Evolutionary conservation across 2,888 invertebrate genomes (phyloP), one percentile per base, ranked within the genome.

Genomic region (Limnephilus marmoratus): DNA sequence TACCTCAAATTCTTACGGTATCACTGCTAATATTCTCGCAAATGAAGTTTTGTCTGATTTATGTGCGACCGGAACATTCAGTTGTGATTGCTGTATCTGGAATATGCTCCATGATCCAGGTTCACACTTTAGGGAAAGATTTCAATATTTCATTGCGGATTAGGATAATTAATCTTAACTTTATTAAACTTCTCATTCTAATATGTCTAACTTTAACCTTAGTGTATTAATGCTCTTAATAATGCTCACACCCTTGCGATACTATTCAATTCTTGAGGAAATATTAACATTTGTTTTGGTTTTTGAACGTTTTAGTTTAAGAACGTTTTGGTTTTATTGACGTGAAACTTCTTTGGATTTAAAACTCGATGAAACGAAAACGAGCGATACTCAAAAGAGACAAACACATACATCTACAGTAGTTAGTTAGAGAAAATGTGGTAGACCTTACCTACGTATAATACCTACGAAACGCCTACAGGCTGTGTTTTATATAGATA

Each of bases 31-130:
- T 90, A 49, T 49, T 49, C 82, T 82, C 81, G 49, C 45, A 82
- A 81, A 90, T 82, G 41, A 90, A 82, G 90, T 45, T 45, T 82
- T 34, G 29, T 31, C 29, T 90, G 49, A 90, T 90, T 81, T 90
- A 87, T 87, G 31, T 53, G 31, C 49, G 49, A 85, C 86, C 45
- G 86, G 45, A 18, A 31, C 86, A 31, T 86, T 86, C 45, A 86
- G 49, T n/a, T n/a, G n/a, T 24, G 68, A 68, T 68, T 68, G 68
- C 68, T 68, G 68, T 68, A 24, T 68, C 68, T 68, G n/a, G 68
- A 68, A 68, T 68, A 68, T 68, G 68, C 68, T 68, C 24, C 68
- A 18, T 68, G 68, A 68, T 68, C 68, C 68, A 5, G 68, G 68
- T 9, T n/a, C 68, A 7, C 24, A n/a, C 68, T 68, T 53, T 53